A percentile compares a stretch with the other conserved stretches of the same genome.
Conservation (phyloP, 2,113 vertebrate species). For the Catharus minimus region DNA sequence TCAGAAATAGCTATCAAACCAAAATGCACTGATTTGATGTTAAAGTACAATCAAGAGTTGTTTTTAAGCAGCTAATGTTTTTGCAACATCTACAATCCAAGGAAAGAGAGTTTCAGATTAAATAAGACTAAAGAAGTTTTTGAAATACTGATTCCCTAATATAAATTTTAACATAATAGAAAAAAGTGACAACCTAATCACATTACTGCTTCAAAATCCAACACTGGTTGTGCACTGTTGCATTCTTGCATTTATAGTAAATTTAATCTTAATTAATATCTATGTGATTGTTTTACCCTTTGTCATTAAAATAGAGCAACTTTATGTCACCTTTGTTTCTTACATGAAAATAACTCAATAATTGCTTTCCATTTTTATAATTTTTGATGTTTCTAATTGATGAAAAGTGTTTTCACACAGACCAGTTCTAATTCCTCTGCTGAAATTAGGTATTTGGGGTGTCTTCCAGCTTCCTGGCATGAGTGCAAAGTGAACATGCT, state of each 20-base stretch:
- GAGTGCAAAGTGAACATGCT: neutral
- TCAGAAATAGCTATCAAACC: neutral
- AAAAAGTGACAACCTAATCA: neutral
- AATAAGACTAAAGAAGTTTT: neutral
- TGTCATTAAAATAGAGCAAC: neutral
- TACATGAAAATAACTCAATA: neutral
- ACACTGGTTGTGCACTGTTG: neutral
- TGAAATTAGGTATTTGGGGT: neutral
- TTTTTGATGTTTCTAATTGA: neutral
- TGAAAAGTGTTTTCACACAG: neutral
- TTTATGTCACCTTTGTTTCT: neutral
- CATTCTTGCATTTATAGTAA: neutral
- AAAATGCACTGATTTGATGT: neutral
- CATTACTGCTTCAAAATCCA: neutral
- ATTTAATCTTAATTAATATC: neutral
- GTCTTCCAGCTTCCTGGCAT: neutral
- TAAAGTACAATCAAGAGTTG: neutral
- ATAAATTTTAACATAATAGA: neutral
- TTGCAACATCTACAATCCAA: neutral
- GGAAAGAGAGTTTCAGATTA: neutral
- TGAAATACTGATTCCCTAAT: neutral
- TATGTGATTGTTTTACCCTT: neutral
- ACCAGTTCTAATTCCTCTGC: neutral
- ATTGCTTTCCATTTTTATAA: neutral
- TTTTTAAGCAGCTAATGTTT: neutral